Percentiles rank a stretch among this genome's conserved stretches.
Conservation (phyloP, 2,797 vertebrate species). For the Phylloscopus collybita region DNA sequence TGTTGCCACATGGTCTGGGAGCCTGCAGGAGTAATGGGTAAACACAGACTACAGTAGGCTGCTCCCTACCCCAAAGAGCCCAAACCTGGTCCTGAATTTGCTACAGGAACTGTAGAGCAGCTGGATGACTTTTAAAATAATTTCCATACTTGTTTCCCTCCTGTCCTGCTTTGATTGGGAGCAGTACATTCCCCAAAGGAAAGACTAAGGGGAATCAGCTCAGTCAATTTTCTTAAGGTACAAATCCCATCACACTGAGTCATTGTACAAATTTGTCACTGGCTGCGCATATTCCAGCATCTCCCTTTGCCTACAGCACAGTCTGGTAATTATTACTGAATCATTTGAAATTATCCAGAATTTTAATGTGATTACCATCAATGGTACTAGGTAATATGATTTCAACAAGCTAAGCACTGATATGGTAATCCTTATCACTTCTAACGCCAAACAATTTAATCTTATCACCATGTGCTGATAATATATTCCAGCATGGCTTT, state of each 20-base stretch:
- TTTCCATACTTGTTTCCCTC: neutral
- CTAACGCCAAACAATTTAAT: constrained; percentile 24
- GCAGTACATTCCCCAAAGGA: neutral
- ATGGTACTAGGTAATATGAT: neutral
- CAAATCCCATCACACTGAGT: neutral
- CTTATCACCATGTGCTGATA: constrained; percentile 34
- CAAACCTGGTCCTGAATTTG: neutral
- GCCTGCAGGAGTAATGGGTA: neutral
- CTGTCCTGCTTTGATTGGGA: neutral
- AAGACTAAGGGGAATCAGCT: neutral
- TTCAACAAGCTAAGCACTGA: constrained; percentile 3
- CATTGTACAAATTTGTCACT: neutral
- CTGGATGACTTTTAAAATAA: neutral
- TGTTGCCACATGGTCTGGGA: neutral
- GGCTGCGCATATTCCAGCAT: neutral
- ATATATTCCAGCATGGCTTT: constrained; percentile 13
- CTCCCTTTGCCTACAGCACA: neutral
- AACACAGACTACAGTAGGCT: neutral
- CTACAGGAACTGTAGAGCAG: neutral
- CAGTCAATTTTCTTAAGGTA: neutral
- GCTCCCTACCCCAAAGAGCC: neutral
- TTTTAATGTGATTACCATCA: neutral
- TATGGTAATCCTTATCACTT: constrained; percentile 29
- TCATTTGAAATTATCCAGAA: constrained; percentile 26
- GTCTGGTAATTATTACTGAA: constrained; percentile 24